Percentiles rank a stretch among this genome's conserved stretches.
Evolutionary conservation across 2,888 invertebrate species (phyloP).

Genomic region (Therioaphis trifolii): DNA sequence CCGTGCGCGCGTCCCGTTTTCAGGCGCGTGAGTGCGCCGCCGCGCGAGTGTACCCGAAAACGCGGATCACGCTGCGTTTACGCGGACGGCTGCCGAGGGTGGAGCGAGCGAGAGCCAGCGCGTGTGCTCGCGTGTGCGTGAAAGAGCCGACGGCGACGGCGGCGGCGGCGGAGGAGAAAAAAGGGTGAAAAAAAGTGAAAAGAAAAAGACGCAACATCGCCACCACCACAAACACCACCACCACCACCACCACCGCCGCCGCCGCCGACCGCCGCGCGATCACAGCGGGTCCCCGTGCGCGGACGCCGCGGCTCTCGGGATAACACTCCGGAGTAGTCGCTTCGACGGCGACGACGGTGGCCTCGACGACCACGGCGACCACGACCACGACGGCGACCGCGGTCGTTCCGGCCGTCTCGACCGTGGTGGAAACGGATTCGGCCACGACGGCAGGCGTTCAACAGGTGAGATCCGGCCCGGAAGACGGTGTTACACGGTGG

Average conservation of each 20-base stretch:
- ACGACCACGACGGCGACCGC: background rate
- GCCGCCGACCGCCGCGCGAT: too few relatives aligned
- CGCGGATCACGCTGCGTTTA: background rate
- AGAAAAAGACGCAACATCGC: too few relatives aligned
- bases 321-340: background rate
- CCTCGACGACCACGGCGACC: too few relatives aligned
- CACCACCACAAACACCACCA: too few relatives aligned
- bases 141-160: too few relatives aligned
- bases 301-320: too few relatives aligned
- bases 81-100: background rate
- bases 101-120: background rate
- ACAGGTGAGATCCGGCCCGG: conserved; percentile 47
- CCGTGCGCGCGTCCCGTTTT: background rate
- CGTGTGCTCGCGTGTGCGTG: background rate
- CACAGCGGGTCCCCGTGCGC: too few relatives aligned
- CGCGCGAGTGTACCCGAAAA: background rate
- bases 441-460: conserved; percentile 45
- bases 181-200: too few relatives aligned
- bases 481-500: conserved; percentile 14
- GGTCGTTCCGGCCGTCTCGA: too few relatives aligned
- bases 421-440: background rate
- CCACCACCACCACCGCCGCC: too few relatives aligned
- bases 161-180: too few relatives aligned
- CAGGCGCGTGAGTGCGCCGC: too few relatives aligned
- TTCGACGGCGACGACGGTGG: conserved; percentile 19